Conservation (phyloP, 2,797 vertebrate species). For the Pygocentrus nattereri region DNA sequence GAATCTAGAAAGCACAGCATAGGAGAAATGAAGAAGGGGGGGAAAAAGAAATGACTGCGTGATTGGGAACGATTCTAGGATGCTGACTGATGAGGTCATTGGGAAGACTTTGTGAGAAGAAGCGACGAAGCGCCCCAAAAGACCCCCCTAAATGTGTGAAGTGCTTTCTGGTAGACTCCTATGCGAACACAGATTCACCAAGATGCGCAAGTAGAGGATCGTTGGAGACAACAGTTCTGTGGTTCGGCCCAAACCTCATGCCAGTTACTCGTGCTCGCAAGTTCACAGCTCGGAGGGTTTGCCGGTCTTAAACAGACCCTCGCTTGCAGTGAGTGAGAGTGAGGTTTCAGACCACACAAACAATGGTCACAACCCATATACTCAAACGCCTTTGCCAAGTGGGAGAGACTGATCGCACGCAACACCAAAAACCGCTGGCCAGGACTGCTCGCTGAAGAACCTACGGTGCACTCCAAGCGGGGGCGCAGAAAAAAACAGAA, state of each 20-base stretch:
- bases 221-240: conserved; percentile 46
- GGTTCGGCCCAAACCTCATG: background rate
- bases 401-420: conserved; percentile 72
- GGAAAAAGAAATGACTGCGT: conserved; percentile 53
- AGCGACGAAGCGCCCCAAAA: conserved; percentile 57
- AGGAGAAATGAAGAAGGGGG: background rate
- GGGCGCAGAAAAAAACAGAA: background rate
- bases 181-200: conserved; percentile 52
- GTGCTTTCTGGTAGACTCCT: conserved; percentile 65
- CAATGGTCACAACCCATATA: conserved; percentile 73
- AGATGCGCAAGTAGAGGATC: conserved; percentile 44
- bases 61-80: conserved; percentile 66
- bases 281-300: conserved; percentile 35
- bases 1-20: conserved; percentile 53
- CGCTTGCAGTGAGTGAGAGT: conserved; percentile 62
- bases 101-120: conserved; percentile 69
- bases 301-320: conserved; percentile 59
- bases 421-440: conserved; percentile 74
- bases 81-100: conserved; percentile 72
- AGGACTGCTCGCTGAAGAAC: conserved; percentile 65
- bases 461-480: conserved; percentile 70
- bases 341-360: conserved; percentile 75
- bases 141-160: conserved; percentile 66
- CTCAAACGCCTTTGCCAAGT: conserved; percentile 71
- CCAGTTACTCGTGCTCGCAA: background rate